Evolutionary conservation across 1,140 invertebrate genomes (phyloP), one percentile per base, ranked within the genome.

Genomic region (Brachionus rubens): DNA sequence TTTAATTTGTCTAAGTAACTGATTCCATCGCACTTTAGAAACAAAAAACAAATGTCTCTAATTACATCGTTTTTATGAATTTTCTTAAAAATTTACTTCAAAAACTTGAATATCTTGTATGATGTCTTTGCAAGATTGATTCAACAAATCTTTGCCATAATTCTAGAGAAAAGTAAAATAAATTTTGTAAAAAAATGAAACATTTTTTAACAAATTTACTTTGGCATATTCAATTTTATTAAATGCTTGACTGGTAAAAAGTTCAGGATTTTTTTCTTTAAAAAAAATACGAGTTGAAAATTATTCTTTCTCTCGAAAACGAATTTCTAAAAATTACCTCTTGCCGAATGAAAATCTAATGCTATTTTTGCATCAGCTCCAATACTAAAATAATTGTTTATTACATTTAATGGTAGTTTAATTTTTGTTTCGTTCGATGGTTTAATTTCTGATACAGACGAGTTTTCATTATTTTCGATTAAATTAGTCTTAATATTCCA

Each of bases 341-440:
- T 36, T 2, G 83, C 84, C 76, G 80, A 84, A 78, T 85, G 84
- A 77, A 85, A 85, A 78, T 84, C 83, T n/a, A 85, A 79, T 77
- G 81, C 83, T 36, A 85, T 79, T 77, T 85, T 84, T 36, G 84
- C 84, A 78, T 85, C 84, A 30, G 85, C 82, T 40, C 84, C 84
- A 54, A 85, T 82, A 65, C 84, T 83, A 79, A 85, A 85, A 79
- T 85, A 85, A 80, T 84, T 85, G 78, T 85, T 85, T 82, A 85
- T 84, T 2, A 85, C 83, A 80, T 82, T 47, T 33, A 76, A 40
- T 1, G 75, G 54, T 36, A 65, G 40, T 21, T 67, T 76, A 9
- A n/a, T 40, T 67, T 76, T 76, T 41, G n/a, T 24, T 26, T 48
- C 56, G 21, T 41, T 76, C n/a, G 72, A 59, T 47, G 72, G 21